These are phyloP conservation scores for Morphnarchus princeps DNA, from an alignment of 2,113 vertebrate genomes.

Conservation along the genomic window DNA sequence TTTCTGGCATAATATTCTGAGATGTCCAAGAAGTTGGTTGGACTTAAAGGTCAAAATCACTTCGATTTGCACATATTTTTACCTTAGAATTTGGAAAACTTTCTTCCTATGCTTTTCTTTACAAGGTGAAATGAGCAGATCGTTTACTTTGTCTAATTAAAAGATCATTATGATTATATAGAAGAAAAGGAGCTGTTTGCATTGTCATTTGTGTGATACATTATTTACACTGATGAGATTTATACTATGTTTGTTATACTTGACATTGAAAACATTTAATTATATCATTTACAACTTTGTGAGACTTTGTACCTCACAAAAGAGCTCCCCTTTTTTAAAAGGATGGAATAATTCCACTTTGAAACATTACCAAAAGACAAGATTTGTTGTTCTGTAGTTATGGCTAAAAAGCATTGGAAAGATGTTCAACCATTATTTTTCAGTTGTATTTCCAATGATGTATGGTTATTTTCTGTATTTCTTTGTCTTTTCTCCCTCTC, in stretches of 20 bases:
- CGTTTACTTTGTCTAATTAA: slow-evolving; percentile 42
- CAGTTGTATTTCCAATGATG: not conserved
- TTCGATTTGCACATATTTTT: not conserved
- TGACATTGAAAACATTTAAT: slow-evolving; percentile 5
- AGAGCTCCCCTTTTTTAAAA: not conserved
- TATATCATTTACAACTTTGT: not conserved
- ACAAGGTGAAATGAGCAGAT: not conserved
- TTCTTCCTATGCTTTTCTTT: not conserved
- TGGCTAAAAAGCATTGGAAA: not conserved
- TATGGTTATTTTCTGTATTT: not conserved
- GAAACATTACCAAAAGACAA: not conserved
- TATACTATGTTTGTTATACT: not conserved
- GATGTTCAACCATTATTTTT: not conserved
- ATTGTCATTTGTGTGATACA: not conserved
- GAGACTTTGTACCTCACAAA: not conserved
- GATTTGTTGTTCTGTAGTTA: not conserved
- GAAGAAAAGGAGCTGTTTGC: slow-evolving; percentile 8
- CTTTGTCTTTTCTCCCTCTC: not conserved
- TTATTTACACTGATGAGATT: slow-evolving; percentile 14
- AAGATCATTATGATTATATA: slow-evolving; percentile 30
- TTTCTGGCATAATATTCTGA: not conserved
- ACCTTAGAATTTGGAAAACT: not conserved
- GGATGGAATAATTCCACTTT: not conserved
- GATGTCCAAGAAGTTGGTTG: not conserved
- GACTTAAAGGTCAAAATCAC: not conserved